Base-by-base conservation (phyloP, 2,113 vertebrate genomes). In the Numida meleagris region DNA sequence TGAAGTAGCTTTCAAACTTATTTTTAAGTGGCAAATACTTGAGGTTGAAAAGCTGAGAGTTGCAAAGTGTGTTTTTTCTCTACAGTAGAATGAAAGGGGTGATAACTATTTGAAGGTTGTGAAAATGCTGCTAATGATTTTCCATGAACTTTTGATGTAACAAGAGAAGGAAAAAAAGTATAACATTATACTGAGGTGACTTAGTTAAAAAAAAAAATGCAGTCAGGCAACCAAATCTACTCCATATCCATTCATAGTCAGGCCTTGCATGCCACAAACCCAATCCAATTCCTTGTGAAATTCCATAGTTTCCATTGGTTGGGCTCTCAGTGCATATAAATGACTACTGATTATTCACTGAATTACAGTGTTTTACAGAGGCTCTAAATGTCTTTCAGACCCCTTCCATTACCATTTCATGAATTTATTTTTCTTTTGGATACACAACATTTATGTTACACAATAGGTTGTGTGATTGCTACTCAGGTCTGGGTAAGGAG, bases 1-100 rank as follows among this genome's bases (percentile, higher is more conserved):
- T 95, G 95, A 86, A 70, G 80, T 70, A 84, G 78, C 83, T 90
- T 95, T 93, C 53, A 9, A 76, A 87, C 77, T 89, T 82, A 50
- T 91, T 94, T 96, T 95, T 93, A 86, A 88, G 85, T 66, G 57
- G 89, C n/a, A 82, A 91, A 77, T 90, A 86, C 63, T 91, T 79
- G 48, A 88, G 81, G 84, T 92, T 95, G 94, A 94, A 96, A 95
- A 63, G 51, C 58, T 82, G 17, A 82, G 66, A 75, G 71, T 78
- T 91, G 63, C 25, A 71, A 4, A 72, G 55, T 77, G 31, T 93
- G 62, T 75, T 94, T 95, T 95, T 85, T 38, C 38, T 89, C 57
- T 43, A 24, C 11, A 48, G 66, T 16, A 4, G 73, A 90, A 96
- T 93, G 84, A 91, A 95, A 95, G 18, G 29, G 58, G 29, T 68